Percentiles rank a stretch among this genome's conserved stretches.
Conservation (phyloP, 2,888 invertebrate species). For the Molanna angustata region DNA sequence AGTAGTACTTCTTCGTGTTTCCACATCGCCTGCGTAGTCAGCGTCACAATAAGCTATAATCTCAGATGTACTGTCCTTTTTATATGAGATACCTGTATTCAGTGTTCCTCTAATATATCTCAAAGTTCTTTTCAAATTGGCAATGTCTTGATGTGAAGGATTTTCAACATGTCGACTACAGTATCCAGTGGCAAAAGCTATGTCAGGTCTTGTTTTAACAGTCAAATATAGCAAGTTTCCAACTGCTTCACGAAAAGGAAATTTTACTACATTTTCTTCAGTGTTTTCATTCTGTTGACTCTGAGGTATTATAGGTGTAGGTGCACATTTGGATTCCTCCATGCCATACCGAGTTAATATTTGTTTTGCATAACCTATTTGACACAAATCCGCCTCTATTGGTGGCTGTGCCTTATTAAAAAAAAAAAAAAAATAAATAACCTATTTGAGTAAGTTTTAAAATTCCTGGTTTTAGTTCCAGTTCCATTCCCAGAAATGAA, state of each 20-base stretch:
- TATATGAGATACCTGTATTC: background rate
- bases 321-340: too few relatives aligned
- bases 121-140: background rate
- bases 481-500: background rate
- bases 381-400: too few relatives aligned
- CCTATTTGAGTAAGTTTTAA: slow-evolving; percentile 1
- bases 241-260: background rate
- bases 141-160: background rate
- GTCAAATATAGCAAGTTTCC: background rate
- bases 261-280: background rate
- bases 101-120: background rate
- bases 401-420: too few relatives aligned
- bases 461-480: background rate
- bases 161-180: background rate
- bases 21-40: background rate
- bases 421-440: background rate
- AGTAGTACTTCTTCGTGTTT: slow-evolving; percentile 1
- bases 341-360: too few relatives aligned
- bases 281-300: too few relatives aligned
- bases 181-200: background rate
- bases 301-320: too few relatives aligned
- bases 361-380: slow-evolving; percentile 4
- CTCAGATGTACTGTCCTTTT: slow-evolving; percentile 1
- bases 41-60: slow-evolving; percentile 1
- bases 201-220: background rate